A percentile compares a stretch with the other conserved stretches of the same genome.
Evolutionary conservation across 1,140 invertebrate species (phyloP).

Genomic region (Papilio xuthus): DNA sequence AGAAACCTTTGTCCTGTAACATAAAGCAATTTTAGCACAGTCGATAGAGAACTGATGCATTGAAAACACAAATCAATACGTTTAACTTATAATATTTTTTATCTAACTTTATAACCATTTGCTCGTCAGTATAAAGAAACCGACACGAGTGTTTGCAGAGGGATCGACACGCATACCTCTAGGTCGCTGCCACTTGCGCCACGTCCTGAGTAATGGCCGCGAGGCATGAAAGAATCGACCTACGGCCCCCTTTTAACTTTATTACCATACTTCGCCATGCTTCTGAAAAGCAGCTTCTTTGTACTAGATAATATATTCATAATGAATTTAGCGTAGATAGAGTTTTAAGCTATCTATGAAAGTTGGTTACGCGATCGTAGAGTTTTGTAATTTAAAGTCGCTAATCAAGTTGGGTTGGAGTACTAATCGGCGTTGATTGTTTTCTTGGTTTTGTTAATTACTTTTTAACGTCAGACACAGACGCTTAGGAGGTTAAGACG

Average conservation of each 20-base stretch:
- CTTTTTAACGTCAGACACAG: no score
- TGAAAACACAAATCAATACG: background rate
- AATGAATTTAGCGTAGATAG: background rate
- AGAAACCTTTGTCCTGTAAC: no score
- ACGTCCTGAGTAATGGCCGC: constrained; percentile 55
- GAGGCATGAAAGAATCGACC: constrained; percentile 56
- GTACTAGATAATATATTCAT: background rate
- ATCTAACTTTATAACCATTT: background rate
- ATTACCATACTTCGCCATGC: constrained; percentile 55
- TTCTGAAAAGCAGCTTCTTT: constrained; percentile 31
- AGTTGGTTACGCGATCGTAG: background rate
- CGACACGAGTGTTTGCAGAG: constrained; percentile 18
- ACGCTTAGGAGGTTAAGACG: no score
- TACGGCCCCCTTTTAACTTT: constrained; percentile 49
- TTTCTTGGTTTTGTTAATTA: no score
- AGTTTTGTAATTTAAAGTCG: background rate
- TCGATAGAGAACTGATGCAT: background rate
- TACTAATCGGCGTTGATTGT: background rate
- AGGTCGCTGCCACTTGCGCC: constrained; percentile 44
- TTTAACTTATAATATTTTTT: background rate
- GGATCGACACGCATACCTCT: constrained; percentile 50
- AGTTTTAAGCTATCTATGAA: background rate
- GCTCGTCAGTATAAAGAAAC: background rate
- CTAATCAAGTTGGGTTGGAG: background rate
- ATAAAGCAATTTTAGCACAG: no score